Percentiles rank a stretch among this genome's conserved stretches.
Evolutionary conservation across 2,113 vertebrate species (phyloP).

Genomic region (Sapajus apella): DNA sequence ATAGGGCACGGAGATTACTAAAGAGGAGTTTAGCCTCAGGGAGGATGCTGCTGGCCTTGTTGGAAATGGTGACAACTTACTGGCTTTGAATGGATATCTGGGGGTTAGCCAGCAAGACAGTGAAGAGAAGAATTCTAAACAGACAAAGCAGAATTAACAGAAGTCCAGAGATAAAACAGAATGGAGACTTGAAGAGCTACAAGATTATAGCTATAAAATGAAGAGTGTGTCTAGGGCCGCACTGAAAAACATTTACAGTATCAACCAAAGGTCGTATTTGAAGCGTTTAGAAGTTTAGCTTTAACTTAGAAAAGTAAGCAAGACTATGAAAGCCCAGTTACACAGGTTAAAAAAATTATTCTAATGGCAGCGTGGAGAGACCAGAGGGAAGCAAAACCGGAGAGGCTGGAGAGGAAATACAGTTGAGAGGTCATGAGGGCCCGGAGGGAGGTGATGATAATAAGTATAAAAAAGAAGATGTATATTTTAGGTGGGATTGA

Average conservation of each 20-base stretch:
- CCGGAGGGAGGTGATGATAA: background rate
- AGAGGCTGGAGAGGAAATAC: background rate
- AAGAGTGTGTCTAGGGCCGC: background rate
- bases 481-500: background rate
- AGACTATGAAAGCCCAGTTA: background rate
- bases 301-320: background rate
- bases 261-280: background rate
- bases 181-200: background rate
- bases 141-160: background rate
- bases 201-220: no score
- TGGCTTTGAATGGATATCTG: background rate
- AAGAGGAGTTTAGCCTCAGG: background rate
- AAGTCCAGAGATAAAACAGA: background rate
- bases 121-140: background rate
- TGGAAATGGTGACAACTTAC: background rate
- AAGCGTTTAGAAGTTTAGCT: background rate
- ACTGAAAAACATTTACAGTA: background rate
- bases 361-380: background rate
- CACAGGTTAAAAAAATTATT: background rate
- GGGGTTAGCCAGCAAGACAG: background rate
- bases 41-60: background rate
- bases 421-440: background rate
- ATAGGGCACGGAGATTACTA: background rate
- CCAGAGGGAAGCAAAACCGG: background rate
- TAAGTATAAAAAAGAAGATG: background rate